phyloP scores from a whole-genome alignment of 2,888 invertebrate genomes.

The Tetrapedia diversipes region DNA sequence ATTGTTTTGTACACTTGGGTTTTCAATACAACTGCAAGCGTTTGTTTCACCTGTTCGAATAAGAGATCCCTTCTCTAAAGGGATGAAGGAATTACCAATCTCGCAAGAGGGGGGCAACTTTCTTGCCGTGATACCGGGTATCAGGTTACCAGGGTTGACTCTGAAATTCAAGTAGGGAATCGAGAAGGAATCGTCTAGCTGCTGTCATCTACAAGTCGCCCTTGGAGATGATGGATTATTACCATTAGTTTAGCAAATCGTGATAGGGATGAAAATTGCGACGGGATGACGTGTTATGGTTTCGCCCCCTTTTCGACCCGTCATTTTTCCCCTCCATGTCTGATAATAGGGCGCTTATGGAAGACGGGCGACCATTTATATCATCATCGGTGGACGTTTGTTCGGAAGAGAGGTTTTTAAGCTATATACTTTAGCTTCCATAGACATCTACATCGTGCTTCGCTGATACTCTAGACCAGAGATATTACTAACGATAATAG shows the following conservation, averaged over 20 bases:
- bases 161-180: conserved; percentile 32
- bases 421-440: not conserved
- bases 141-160: conserved; percentile 37
- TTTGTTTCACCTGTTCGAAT: not conserved
- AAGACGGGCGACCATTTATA: not conserved
- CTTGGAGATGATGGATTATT: conserved; percentile 60
- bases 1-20: too few species aligned
- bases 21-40: too few species aligned
- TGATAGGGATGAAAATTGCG: conserved; percentile 13
- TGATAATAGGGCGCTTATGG: conserved; percentile 6
- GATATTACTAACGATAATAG: too few species aligned
- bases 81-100: conserved; percentile 16
- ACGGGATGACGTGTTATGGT: conserved; percentile 23
- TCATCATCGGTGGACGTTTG: not conserved
- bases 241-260: conserved; percentile 59
- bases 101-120: not conserved
- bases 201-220: conserved; percentile 44
- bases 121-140: not conserved
- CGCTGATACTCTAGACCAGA: too few species aligned
- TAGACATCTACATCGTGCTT: too few species aligned
- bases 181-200: conserved; percentile 45
- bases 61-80: not conserved
- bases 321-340: conserved; percentile 5
- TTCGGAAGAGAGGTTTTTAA: not conserved
- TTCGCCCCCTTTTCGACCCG: conserved; percentile 1